phyloP scores from a whole-genome alignment of 2,113 vertebrate genomes.

The Eurypyga helias region DNA sequence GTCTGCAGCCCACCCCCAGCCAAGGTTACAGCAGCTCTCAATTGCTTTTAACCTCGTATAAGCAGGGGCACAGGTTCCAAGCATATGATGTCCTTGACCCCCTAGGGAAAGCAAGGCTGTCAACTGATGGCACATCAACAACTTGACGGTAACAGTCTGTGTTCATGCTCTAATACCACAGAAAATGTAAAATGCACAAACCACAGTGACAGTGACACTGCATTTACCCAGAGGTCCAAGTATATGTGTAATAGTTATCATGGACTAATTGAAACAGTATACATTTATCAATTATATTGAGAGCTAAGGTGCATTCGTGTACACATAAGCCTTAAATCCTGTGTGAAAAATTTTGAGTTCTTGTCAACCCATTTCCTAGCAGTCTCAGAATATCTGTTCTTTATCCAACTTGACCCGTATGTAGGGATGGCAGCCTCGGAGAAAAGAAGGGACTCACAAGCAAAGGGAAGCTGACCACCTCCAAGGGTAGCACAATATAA shows the following conservation, averaged over 20 bases:
- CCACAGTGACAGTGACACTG: background rate
- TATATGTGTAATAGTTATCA: background rate
- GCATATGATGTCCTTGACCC: background rate
- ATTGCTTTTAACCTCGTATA: background rate
- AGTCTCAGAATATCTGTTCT: background rate
- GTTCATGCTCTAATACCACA: background rate
- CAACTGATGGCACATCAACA: background rate
- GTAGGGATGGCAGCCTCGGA: background rate
- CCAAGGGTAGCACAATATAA: background rate
- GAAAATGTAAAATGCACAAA: background rate
- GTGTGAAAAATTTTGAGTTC: background rate
- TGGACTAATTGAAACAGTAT: background rate
- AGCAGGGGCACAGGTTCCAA: background rate
- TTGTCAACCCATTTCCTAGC: background rate
- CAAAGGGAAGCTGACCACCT: background rate
- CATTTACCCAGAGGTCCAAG: background rate
- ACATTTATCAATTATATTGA: background rate
- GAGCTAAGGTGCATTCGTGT: background rate
- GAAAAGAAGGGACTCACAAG: background rate
- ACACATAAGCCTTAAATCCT: background rate
- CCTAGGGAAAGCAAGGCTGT: background rate
- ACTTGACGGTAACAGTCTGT: background rate
- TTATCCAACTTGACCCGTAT: background rate
- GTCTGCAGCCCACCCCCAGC: background rate
- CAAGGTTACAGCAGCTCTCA: background rate